These are phyloP conservation scores for Petroica traversi DNA, from an alignment of 2,113 vertebrate species.

Conservation along the genomic window DNA sequence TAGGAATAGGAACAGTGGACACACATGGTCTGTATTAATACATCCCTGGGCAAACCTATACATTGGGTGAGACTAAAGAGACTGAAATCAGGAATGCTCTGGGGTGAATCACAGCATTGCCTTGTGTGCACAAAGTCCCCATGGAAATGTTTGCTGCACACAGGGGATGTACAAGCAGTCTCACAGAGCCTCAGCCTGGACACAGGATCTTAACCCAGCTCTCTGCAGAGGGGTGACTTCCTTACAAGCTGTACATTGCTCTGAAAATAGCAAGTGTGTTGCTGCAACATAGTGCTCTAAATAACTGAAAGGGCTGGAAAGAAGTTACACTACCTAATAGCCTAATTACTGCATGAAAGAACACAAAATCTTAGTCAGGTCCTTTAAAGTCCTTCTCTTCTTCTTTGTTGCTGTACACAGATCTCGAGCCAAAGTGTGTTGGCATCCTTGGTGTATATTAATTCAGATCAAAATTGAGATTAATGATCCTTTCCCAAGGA, in stretches of 20 bases:
- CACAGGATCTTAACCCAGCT: not conserved
- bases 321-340: not conserved
- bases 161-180: not conserved
- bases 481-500: conserved; percentile 11
- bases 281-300: not conserved
- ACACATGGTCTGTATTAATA: not conserved
- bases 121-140: not conserved
- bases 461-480: conserved; percentile 41
- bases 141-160: fast-evolving
- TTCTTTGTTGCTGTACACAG: not conserved
- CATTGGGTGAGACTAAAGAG: not conserved
- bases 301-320: not conserved
- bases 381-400: not conserved
- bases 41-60: not conserved
- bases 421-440: not conserved
- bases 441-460: conserved; percentile 6
- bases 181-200: not conserved
- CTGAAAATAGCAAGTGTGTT: not conserved
- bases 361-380: not conserved
- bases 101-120: not conserved
- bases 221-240: not conserved
- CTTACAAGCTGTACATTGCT: not conserved
- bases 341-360: not conserved
- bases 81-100: not conserved
- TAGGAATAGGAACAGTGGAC: not conserved